Base-by-base conservation (phyloP, 2,113 vertebrate species). In the Bungarus multicinctus region DNA sequence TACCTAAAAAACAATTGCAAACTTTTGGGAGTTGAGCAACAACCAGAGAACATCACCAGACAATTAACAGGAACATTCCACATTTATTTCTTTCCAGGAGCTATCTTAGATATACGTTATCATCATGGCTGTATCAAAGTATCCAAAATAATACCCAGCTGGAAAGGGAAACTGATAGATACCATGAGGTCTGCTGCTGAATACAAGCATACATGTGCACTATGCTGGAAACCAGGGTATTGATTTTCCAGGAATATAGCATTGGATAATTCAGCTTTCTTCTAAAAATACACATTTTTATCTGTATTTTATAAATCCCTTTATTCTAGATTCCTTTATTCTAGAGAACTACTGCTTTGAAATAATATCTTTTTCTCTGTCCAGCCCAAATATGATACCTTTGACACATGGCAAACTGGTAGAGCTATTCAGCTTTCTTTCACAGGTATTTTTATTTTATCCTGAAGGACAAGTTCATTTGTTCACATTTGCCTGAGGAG, bases 381-480 rank as follows among this genome's bases (percentile, higher is more conserved):
- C 30, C 4, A 34, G 20, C 18, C 74, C 53, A 52, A 57, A 47
- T 12, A 39, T 39, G 20, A 92, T 57, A n/a, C n/a, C 85, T 34
- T 90, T 86, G 30, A 18, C 55, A 86, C 25, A 64, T 90, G 25
- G 9, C 43, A 86, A 86, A 60, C n/a, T 52, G 50, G 8, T 50
- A 60, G 12, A 96, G 92, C 97, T 96, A 96, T 94, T 96, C 94
- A 95, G 90, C 91, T 95, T 94, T 97, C 91, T 97, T 97, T 97
- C 96, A 94, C 60, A 93, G 97, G 96, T 90, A 93, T 94, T 94
- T 95, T 95, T 95, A 90, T 92, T 23, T 95, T 96, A 92, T 90
- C 94, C 93, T 96, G 96, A 95, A 92, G 97, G 97, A 96, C 96
- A 97, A 97, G 93, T 96, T 93, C 94, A 97, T 97, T 96, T 97